A percentile compares a stretch with the other conserved stretches of the same genome.
These are phyloP conservation scores for Cryptomyrus ogoouensis DNA, from an alignment of 2,113 vertebrate genomes.

Conservation along the genomic window DNA sequence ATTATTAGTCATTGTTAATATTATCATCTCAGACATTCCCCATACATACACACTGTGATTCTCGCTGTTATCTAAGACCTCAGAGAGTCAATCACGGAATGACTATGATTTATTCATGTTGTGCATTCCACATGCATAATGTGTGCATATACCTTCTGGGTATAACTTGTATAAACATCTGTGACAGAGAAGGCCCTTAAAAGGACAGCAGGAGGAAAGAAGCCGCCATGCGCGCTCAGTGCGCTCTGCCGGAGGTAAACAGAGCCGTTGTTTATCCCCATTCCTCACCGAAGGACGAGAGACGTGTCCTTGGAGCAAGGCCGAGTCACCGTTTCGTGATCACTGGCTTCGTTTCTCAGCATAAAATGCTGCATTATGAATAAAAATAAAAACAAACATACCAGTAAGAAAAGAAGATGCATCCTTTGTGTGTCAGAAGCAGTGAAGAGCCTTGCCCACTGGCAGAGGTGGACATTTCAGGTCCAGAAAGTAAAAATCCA, in stretches of 20 bases:
- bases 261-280: background rate
- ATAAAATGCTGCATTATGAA: background rate
- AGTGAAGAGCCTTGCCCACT: background rate
- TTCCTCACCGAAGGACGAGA: background rate
- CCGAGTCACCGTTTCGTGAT: background rate
- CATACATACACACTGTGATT: background rate
- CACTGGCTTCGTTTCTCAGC: background rate
- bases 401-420: background rate
- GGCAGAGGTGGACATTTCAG: background rate
- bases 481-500: too few species aligned
- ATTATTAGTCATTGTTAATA: constrained; percentile 5
- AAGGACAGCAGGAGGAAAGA: background rate
- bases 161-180: background rate
- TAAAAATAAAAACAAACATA: background rate
- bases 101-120: background rate
- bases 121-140: background rate
- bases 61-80: background rate
- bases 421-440: background rate
- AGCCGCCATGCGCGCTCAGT: background rate
- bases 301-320: background rate
- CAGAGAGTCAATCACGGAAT: background rate
- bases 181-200: background rate
- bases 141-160: background rate
- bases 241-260: background rate
- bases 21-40: background rate